These are phyloP conservation scores for Hecatera dysodea DNA, from an alignment of 2,888 invertebrate species.

Conservation along the genomic window DNA sequence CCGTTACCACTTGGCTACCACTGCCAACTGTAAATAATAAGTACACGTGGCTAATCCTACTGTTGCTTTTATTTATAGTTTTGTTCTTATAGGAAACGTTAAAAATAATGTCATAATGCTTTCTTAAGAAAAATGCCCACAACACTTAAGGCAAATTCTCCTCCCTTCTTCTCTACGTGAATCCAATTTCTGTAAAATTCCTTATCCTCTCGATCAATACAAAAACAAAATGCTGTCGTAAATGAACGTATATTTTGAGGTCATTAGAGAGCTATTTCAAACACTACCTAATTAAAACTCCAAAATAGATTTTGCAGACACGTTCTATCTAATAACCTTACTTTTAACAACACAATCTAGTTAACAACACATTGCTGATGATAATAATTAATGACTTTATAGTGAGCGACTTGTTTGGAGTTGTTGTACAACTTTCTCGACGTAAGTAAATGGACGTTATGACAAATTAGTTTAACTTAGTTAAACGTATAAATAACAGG, in stretches of 20 bases:
- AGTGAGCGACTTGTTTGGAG: slow-evolving; percentile 53
- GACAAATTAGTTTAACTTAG: slow-evolving; percentile 64
- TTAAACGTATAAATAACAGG: slow-evolving; percentile 54
- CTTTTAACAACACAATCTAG: slow-evolving; percentile 17
- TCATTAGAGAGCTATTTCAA: not conserved
- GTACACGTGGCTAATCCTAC: too few species aligned
- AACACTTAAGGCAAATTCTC: too few species aligned
- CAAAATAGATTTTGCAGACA: not conserved
- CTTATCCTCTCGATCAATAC: too few species aligned
- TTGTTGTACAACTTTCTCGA: slow-evolving; percentile 59
- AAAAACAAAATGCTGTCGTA: not conserved
- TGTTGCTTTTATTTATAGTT: too few species aligned
- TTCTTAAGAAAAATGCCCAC: too few species aligned
- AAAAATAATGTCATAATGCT: too few species aligned
- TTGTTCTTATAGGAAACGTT: too few species aligned
- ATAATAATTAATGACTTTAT: slow-evolving; percentile 60
- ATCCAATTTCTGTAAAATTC: too few species aligned
- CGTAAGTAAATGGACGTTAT: slow-evolving; percentile 64
- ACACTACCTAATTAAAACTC: not conserved
- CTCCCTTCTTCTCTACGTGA: too few species aligned
- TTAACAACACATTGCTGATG: slow-evolving; percentile 33
- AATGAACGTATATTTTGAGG: not conserved
- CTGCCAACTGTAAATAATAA: too few species aligned
- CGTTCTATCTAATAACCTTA: slow-evolving; percentile 9
- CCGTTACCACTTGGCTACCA: too few species aligned